A percentile compares a stretch with the other conserved stretches of the same genome.
Evolutionary conservation across 2,113 vertebrate genomes (phyloP).

Genomic region (Leptobrachium ailaonicum): DNA sequence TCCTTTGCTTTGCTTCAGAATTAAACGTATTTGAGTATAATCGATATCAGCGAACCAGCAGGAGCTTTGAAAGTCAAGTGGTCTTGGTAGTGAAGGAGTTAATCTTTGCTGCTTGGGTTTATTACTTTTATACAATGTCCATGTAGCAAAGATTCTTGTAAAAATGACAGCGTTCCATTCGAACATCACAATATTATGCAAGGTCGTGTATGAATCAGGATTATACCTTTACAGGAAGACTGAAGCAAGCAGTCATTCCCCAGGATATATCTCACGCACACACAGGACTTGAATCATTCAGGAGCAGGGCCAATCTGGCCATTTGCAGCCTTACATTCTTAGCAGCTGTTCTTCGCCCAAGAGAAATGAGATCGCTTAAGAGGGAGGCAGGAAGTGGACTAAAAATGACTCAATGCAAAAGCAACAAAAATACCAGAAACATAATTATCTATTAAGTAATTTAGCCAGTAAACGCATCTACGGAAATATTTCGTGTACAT

Average conservation of each 20-base stretch:
- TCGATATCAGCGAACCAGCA: too few species aligned
- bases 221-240: constrained; percentile 5
- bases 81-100: too few species aligned
- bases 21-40: too few species aligned
- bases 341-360: constrained; percentile 24
- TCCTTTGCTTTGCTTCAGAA: too few species aligned
- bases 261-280: neutral
- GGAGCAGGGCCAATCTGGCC: constrained; percentile 1
- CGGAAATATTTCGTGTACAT: neutral
- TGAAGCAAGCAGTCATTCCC: constrained; percentile 20
- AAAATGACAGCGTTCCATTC: too few species aligned
- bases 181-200: neutral
- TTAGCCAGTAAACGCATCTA: constrained; percentile 1
- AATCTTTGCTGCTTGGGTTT: too few species aligned
- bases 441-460: constrained; percentile 14
- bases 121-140: too few species aligned
- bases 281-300: constrained; percentile 25
- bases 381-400: constrained; percentile 20
- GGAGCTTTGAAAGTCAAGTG: too few species aligned
- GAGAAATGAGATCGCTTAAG: constrained; percentile 11
- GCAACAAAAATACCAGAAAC: constrained; percentile 2
- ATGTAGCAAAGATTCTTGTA: too few species aligned
- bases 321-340: neutral
- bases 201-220: neutral
- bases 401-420: constrained; percentile 32